These are phyloP conservation scores for Uloborus plumipes DNA, from an alignment of 2,888 invertebrate genomes.

Conservation along the genomic window DNA sequence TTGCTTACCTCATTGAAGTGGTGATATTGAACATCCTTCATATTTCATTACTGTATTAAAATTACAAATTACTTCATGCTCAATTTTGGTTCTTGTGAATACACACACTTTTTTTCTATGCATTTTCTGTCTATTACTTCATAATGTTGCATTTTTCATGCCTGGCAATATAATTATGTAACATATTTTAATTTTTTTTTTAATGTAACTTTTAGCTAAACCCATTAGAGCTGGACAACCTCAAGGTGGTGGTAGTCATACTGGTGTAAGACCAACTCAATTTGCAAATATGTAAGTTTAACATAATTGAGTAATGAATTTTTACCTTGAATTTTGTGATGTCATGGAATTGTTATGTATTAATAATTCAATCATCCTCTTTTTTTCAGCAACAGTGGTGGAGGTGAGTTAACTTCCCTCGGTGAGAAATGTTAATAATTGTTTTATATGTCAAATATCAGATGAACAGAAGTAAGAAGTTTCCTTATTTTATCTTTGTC, in stretches of 20 bases:
- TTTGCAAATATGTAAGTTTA: slow-evolving; percentile 41
- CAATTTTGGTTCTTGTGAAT: no score
- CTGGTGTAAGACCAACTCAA: slow-evolving; percentile 42
- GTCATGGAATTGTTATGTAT: background rate
- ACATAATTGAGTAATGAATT: background rate
- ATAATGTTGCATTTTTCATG: no score
- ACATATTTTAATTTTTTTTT: background rate
- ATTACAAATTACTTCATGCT: no score
- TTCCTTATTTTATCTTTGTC: no score
- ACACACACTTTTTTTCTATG: no score
- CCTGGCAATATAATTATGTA: background rate
- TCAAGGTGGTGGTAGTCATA: slow-evolving; percentile 41
- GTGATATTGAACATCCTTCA: no score
- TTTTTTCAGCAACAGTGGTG: background rate
- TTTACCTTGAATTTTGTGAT: background rate
- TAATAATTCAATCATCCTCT: background rate
- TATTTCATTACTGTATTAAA: no score
- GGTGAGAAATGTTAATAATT: background rate
- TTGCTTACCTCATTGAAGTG: no score
- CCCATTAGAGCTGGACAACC: slow-evolving; percentile 92
- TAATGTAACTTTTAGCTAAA: slow-evolving; percentile 79
- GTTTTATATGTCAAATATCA: background rate
- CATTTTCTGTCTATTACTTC: no score
- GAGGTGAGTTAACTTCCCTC: background rate
- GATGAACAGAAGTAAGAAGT: no score